Evolutionary conservation across 2,113 vertebrate genomes (phyloP), one percentile per base, ranked within the genome.

Genomic region (Ivindomyrus marchei): DNA sequence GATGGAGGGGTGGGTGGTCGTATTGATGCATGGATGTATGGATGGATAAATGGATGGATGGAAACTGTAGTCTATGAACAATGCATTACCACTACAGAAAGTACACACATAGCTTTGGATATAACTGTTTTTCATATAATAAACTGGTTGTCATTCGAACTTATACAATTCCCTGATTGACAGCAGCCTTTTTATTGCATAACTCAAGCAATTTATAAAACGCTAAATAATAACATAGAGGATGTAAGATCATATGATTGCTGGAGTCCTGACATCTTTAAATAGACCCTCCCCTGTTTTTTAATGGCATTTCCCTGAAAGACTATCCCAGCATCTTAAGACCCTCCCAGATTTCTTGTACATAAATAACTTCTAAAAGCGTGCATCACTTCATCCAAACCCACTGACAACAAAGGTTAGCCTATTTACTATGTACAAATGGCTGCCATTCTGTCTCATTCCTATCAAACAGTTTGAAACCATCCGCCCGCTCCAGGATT

Each of bases 401-500:
- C 62, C 3, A 31, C 74, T 42, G 74, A 80, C 74, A 80, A 42
- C 36, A 80, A 80, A 42, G 74, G 74, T 80, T 42, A 80, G 74
- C 74, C 36, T 39, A 42, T 80, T 80, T 80, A 80, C 74, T 42
- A 80, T 42, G 74, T 80, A 56, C 49, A 89, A 89, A 89, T 84
- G 66, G 27, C 50, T 56, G 52, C 49, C 88, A 39, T 84, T 84
- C 47, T 36, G 6, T 21, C 49, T 89, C 88, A 42, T 74, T 50
- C 47, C 15, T 50, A 52, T 83, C 49, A 89, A 89, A 53, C 47
- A 19, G 49, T 84, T 89, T 70, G 88, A 88, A 91, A 91, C 92
- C 66, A 89, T 91, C 62, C 53, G 84, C 91, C 90, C 90, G 92
- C 86, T 89, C 36, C 50, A 52, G 52, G 49, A 90, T 77, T 92